Evolutionary conservation across 2,797 vertebrate species (phyloP).

Genomic region (Hafferia zeledoni): DNA sequence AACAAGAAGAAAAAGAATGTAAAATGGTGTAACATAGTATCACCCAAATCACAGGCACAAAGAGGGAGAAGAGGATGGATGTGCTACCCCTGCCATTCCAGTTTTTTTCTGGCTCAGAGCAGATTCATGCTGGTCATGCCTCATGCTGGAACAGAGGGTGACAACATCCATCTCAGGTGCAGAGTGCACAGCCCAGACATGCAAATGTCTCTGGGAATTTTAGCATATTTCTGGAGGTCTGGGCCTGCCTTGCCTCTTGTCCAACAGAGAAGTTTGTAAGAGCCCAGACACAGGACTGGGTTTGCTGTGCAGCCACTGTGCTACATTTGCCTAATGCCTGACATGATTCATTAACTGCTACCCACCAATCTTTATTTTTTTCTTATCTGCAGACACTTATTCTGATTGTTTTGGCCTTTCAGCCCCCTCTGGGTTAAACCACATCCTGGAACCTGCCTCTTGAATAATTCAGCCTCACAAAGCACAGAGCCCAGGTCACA

Average conservation of each 20-base stretch:
- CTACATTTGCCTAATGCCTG: background rate
- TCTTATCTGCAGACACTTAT: background rate
- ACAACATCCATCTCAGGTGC: background rate
- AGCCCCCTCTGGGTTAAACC: background rate
- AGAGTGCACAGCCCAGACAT: background rate
- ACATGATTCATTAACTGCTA: background rate
- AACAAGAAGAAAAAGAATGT: background rate
- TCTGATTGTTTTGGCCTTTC: slow-evolving; percentile 3
- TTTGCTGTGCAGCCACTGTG: background rate
- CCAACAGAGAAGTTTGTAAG: background rate
- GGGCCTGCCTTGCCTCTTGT: background rate
- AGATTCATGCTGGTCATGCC: background rate
- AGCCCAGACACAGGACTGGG: background rate
- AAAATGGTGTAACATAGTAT: accelerated
- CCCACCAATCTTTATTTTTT: background rate
- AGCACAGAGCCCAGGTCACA: background rate
- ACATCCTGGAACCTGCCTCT: background rate
- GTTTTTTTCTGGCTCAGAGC: background rate
- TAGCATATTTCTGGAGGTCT: background rate
- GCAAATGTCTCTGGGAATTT: background rate
- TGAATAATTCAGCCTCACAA: slow-evolving; percentile 12
- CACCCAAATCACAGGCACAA: background rate
- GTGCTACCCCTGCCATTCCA: background rate
- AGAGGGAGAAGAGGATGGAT: background rate
- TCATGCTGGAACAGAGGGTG: background rate